Conservation (phyloP, 2,888 invertebrate species). For the Athripsodes cinereus region DNA sequence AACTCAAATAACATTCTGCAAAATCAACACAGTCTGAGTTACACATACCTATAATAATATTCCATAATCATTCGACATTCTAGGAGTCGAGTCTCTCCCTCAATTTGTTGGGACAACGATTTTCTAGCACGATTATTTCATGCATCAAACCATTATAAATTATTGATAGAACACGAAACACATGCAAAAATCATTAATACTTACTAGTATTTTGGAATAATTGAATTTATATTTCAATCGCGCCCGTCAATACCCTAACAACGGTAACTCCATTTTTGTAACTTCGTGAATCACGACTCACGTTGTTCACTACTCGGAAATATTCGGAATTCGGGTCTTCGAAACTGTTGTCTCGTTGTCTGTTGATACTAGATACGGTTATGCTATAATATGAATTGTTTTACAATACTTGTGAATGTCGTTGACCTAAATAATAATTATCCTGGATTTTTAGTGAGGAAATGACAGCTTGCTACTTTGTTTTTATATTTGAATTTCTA, state of each 20-base stretch:
- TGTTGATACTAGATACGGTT: no score
- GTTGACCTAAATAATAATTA: no score
- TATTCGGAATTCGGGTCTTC: background rate
- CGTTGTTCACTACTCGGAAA: background rate
- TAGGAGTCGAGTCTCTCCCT: constrained; percentile 21
- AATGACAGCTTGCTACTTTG: no score
- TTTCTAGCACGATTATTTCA: background rate
- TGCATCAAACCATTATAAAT: background rate
- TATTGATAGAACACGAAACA: constrained; percentile 5
- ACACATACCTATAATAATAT: background rate
- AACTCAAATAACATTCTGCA: background rate
- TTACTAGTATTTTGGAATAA: constrained; percentile 14
- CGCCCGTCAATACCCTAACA: constrained; percentile 9
- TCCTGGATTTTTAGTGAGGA: no score
- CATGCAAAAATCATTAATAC: constrained; percentile 8
- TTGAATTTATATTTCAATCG: constrained; percentile 7
- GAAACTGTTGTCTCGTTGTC: no score
- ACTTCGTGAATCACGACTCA: background rate
- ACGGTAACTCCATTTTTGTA: constrained; percentile 21
- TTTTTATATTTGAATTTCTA: no score
- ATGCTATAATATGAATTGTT: no score
- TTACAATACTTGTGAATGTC: no score
- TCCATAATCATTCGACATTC: constrained; percentile 4
- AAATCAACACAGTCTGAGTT: background rate
- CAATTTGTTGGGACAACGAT: constrained; percentile 4